Percentiles rank a stretch among this genome's conserved stretches.
These are phyloP conservation scores for Trichomycterus rosablanca DNA, from an alignment of 2,113 vertebrate species.

Conservation along the genomic window DNA sequence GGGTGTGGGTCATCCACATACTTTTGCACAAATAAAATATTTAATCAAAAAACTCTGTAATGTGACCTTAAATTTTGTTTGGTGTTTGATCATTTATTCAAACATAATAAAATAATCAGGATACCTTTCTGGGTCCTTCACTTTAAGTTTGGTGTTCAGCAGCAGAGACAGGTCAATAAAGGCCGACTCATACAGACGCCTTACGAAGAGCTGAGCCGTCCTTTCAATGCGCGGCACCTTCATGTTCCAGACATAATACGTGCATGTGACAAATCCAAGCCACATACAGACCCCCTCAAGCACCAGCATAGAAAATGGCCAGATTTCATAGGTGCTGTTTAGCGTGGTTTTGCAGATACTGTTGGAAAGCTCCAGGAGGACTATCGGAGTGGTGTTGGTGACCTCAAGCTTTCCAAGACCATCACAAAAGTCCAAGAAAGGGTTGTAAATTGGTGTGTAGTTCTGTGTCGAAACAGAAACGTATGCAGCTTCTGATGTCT, in stretches of 20 bases:
- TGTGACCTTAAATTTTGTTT: no score
- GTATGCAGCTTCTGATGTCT: rapidly evolving
- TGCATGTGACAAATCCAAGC: constrained; percentile 61
- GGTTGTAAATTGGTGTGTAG: constrained; percentile 4
- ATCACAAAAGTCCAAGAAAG: constrained; percentile 53
- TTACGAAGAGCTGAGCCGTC: constrained; percentile 72
- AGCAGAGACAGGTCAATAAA: constrained; percentile 73
- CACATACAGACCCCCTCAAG: constrained; percentile 71
- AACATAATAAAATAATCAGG: neutral
- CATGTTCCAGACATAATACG: constrained; percentile 69
- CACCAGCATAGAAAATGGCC: constrained; percentile 64
- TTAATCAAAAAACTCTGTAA: no score
- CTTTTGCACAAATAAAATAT: no score
- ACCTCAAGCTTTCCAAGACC: constrained; percentile 24
- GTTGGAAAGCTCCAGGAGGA: constrained; percentile 61
- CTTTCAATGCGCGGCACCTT: constrained; percentile 73
- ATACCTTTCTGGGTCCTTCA: constrained; percentile 35
- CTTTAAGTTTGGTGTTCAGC: constrained; percentile 72
- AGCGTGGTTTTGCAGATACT: constrained; percentile 70
- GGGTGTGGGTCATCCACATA: no score
- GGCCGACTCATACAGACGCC: constrained; percentile 71
- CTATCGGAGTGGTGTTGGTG: constrained; percentile 47
- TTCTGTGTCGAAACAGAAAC: neutral
- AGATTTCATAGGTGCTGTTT: constrained; percentile 56
- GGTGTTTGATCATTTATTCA: no score